Base-by-base conservation (phyloP, 2,888 invertebrate species). In the Pseudococcus viburni region DNA sequence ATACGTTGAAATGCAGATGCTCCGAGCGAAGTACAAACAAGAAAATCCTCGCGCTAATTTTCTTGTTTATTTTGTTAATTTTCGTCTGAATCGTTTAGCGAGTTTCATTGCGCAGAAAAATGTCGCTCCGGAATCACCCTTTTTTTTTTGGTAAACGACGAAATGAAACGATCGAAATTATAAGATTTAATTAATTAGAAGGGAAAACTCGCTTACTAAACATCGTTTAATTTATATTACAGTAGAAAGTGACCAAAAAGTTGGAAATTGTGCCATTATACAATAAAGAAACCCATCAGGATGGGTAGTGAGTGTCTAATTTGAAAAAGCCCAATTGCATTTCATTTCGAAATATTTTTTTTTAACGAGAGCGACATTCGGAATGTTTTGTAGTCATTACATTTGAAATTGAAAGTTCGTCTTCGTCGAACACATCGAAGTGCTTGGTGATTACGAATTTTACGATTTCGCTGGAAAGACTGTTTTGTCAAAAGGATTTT, bases 371-470 rank as follows among this genome's bases (percentile, higher is more conserved):
- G 22, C 7, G 64, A 64, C 22, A 64, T 64, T 64, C 22, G 9
- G 11, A 64, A 64, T 22, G 11, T 64, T 64, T 8, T 22, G 19
- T 59, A 17, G 7, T 64, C 22, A 22, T 22, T 46, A 51, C 48
- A 9, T 15, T 11, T 15, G 48, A 11, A 51, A 22, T 11, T 22
- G 5, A 64, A 64, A 64, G 59, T 64, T 64, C 64, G 64, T 19
- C 64, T 7, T 22, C 22, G 22, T 9, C 19, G 64, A 64, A 64
- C 64, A 64, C 64, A 19, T 64, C 9, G 22, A 64, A 64, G 22
- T 64, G 64, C 64, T 64, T 64, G 64, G 64, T 64, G 64, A 64
- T 22, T 19, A 22, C 22, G 64, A 64, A 64, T 64, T 64, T 64
- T 22, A 7, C 64, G 64, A 64, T 64, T 64, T 64, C 22, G 64